These are phyloP conservation scores for Corythaeola cristata DNA, from an alignment of 2,113 vertebrate species.

Conservation along the genomic window DNA sequence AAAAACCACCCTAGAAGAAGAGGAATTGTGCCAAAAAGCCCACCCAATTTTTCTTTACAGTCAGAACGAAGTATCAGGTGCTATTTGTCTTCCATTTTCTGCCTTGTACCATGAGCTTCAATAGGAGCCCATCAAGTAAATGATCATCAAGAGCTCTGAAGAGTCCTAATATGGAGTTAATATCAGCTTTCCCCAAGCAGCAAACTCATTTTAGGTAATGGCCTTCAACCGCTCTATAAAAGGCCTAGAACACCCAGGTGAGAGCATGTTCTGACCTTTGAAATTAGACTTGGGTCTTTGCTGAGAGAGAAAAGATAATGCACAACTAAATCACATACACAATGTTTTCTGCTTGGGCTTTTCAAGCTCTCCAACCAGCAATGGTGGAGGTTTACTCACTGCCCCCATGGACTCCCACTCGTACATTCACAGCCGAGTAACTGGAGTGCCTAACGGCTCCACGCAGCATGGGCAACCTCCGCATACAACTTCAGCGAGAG, in stretches of 20 bases:
- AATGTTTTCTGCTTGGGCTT: neutral
- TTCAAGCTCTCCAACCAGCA: neutral
- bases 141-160: conserved; percentile 10
- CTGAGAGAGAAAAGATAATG: neutral
- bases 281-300: conserved; percentile 25
- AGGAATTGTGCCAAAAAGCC: neutral
- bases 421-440: rapidly evolving
- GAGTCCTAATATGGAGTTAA: neutral
- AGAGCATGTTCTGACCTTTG: conserved; percentile 18
- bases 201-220: conserved; percentile 59
- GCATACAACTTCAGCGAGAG: rapidly evolving
- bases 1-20: neutral
- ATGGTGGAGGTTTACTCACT: rapidly evolving
- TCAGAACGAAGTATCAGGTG: neutral
- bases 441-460: neutral
- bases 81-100: conserved; percentile 20
- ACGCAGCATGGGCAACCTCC: neutral
- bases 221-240: neutral
- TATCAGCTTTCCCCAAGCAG: conserved; percentile 6
- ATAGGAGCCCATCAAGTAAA: conserved; percentile 29
- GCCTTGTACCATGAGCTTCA: neutral
- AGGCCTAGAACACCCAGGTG: conserved; percentile 13
- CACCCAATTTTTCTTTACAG: neutral
- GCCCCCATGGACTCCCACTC: neutral
- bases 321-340: neutral